Percentiles rank a stretch among this genome's conserved stretches.
These are phyloP conservation scores for Bicyclus anynana DNA, from an alignment of 1,140 invertebrate species.

Conservation along the genomic window DNA sequence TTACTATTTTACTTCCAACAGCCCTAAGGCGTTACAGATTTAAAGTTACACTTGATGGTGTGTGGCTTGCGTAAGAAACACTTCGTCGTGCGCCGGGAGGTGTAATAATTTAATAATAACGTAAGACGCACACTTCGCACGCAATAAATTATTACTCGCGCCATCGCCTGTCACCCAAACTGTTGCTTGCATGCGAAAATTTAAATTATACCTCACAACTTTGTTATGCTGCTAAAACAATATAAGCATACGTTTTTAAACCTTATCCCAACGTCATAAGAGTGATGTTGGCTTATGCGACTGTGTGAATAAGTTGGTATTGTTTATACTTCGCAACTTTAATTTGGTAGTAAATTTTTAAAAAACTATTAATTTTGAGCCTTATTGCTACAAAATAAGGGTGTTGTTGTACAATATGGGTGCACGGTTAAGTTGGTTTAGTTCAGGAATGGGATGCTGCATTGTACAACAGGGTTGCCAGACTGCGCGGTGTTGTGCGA, in stretches of 20 bases:
- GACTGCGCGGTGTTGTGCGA: no score
- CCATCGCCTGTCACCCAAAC: neutral
- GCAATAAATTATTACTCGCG: neutral
- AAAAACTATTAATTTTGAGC: no score
- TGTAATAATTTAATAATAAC: neutral
- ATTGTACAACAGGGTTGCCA: neutral
- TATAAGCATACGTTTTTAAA: no score
- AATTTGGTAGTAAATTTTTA: no score
- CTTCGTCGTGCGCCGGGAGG: neutral
- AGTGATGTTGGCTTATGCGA: no score
- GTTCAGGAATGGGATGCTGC: neutral
- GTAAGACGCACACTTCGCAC: neutral
- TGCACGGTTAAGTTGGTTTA: neutral
- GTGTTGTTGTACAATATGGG: neutral
- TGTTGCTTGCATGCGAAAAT: slow-evolving; percentile 5
- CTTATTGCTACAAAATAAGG: neutral
- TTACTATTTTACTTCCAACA: no score
- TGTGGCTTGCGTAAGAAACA: no score
- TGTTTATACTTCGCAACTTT: no score
- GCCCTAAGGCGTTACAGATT: no score
- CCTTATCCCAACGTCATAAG: no score
- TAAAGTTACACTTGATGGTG: no score
- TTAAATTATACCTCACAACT: neutral
- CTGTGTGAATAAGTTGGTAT: no score
- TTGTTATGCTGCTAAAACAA: neutral